phyloP scores from a whole-genome alignment of 2,113 vertebrate species.

The Acanthisitta chloris region DNA sequence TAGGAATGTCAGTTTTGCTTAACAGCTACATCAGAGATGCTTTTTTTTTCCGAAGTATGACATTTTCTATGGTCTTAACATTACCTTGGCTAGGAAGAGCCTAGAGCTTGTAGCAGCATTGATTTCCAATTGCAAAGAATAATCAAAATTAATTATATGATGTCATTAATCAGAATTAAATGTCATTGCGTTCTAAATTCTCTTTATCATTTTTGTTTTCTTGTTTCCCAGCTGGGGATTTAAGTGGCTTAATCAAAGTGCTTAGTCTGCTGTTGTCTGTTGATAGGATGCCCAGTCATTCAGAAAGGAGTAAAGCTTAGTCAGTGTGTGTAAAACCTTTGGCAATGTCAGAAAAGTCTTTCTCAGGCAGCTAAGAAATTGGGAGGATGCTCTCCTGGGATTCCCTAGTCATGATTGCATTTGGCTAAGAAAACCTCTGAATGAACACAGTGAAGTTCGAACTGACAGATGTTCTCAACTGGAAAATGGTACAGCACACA shows the following conservation, averaged over 20 bases:
- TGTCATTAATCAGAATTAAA: not conserved
- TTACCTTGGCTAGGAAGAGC: not conserved
- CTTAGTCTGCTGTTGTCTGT: not conserved
- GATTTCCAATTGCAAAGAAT: not conserved
- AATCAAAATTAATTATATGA: not conserved
- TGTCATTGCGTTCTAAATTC: not conserved
- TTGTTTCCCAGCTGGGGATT: not conserved
- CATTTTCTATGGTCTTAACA: not conserved
- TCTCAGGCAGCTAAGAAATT: not conserved
- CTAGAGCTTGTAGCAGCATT: not conserved
- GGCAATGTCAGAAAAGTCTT: not conserved
- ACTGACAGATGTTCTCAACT: not conserved
- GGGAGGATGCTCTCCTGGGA: not conserved
- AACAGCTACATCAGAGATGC: not conserved
- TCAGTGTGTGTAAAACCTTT: not conserved
- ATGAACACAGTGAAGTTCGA: not conserved
- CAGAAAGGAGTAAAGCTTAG: not conserved
- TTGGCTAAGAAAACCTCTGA: accelerated
- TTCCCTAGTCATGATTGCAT: not conserved
- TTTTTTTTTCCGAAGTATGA: not conserved
- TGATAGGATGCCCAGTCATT: not conserved
- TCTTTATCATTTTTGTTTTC: not conserved
- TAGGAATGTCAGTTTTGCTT: not conserved
- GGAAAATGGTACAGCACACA: not conserved
- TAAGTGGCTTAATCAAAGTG: not conserved